Percentiles rank a stretch among this genome's conserved stretches.
phyloP scores from a whole-genome alignment of 2,888 invertebrate genomes.

The Hirtodrosophila confusa region DNA sequence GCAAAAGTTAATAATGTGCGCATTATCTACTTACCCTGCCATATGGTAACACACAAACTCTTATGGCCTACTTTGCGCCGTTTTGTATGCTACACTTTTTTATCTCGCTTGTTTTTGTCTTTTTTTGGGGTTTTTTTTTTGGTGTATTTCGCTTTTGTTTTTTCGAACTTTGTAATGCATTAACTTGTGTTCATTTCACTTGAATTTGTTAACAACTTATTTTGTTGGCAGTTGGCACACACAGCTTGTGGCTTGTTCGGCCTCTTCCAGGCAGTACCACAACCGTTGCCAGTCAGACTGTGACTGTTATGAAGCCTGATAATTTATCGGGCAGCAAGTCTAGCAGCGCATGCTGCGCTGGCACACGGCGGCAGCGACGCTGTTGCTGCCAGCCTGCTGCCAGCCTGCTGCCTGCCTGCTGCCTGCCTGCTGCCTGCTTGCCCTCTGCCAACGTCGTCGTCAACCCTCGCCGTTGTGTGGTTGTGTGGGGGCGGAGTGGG shows the following conservation, averaged over 20 bases:
- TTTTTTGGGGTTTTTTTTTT: background rate
- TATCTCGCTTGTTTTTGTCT: background rate
- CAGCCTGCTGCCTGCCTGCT: conserved; percentile 22
- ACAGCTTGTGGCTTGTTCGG: background rate
- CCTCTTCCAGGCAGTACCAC: conserved; percentile 45
- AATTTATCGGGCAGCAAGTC: conserved; percentile 82
- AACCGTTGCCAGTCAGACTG: conserved; percentile 73
- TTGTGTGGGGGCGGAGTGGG: background rate
- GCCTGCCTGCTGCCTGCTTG: conserved; percentile 30
- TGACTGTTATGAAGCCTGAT: conserved; percentile 80
- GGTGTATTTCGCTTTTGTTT: background rate
- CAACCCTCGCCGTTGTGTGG: conserved; percentile 36
- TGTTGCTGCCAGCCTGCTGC: conserved; percentile 32
- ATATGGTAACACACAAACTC: conserved; percentile 55
- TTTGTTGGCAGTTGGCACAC: conserved; percentile 6
- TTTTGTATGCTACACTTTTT: conserved; percentile 36
- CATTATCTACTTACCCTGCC: conserved; percentile 70
- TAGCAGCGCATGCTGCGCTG: conserved; percentile 67
- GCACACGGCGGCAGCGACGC: conserved; percentile 35
- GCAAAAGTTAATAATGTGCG: conserved; percentile 68
- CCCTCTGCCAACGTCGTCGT: conserved; percentile 23
- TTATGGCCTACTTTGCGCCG: conserved; percentile 30
- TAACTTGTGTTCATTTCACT: conserved; percentile 32
- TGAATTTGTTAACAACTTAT: conserved; percentile 41
- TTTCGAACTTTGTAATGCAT: conserved; percentile 7